phyloP scores from a whole-genome alignment of 2,888 invertebrate genomes.

The Augiades crinisus region DNA sequence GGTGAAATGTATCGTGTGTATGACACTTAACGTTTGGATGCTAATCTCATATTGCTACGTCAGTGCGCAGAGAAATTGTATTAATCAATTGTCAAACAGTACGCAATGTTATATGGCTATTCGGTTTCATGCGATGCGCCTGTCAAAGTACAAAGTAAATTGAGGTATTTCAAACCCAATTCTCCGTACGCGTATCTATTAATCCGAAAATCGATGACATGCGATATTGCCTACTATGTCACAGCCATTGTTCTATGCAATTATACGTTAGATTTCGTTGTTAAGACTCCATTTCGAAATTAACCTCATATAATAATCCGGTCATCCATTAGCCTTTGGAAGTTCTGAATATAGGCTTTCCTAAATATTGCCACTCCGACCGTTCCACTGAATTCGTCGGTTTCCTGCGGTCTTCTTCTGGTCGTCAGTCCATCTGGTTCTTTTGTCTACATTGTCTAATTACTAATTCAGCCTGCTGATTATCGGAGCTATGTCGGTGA shows the following conservation, averaged over 20 bases:
- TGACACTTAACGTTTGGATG: conserved; percentile 17
- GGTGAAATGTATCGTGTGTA: background rate
- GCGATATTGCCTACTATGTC: conserved; percentile 44
- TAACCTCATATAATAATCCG: too few species aligned
- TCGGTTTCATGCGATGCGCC: conserved; percentile 38
- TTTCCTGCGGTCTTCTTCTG: too few species aligned
- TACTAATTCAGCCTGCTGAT: too few species aligned
- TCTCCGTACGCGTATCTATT: conserved; percentile 18
- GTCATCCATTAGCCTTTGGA: too few species aligned
- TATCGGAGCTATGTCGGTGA: too few species aligned
- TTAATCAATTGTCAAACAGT: conserved; percentile 74
- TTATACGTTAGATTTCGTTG: too few species aligned
- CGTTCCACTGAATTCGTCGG: too few species aligned
- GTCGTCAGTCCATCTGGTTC: too few species aligned
- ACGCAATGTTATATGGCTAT: conserved; percentile 45
- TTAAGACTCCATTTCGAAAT: too few species aligned
- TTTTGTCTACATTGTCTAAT: too few species aligned
- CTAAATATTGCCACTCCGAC: too few species aligned
- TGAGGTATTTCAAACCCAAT: conserved; percentile 38
- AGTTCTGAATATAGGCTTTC: too few species aligned
- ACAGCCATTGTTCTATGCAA: background rate
- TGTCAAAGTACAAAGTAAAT: conserved; percentile 51
- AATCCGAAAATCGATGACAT: conserved; percentile 37
- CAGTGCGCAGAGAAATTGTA: conserved; percentile 64
- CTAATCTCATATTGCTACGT: conserved; percentile 51